Evolutionary conservation across 1,140 invertebrate genomes (phyloP), one percentile per base, ranked within the genome.

Genomic region (Eumaeus atala): DNA sequence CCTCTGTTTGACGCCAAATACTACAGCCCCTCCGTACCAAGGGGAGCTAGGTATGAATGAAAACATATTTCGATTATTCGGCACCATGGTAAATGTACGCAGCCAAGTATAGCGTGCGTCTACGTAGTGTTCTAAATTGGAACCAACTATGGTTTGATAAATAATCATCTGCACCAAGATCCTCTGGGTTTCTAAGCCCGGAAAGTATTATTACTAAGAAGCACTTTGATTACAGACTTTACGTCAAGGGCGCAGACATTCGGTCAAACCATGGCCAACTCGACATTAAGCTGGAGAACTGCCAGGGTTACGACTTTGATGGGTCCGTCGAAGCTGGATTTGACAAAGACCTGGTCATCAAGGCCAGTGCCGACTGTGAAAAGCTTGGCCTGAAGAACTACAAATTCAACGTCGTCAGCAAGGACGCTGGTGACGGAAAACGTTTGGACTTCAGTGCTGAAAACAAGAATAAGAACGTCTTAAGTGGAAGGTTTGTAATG

Each of bases 311-410:
- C 54, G 73, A 86, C 54, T 64, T 91, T 0, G 87, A 89, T 49
- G 67, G 85, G 1, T 87, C 87, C 36, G 60, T 84, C 3, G 91
- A 93, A 52, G 86, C 87, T 0, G 90, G 90, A 16, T 71, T 92
- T 0, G 90, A 83, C 40, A 77, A 92, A n/a, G 92, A 95, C 42
- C 89, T 93, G 56, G 91, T 93, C 48, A 75, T 95, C 12, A 90
- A 90, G 56, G 64, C 89, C 1, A 86, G 90, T 49, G 88, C 91
- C n/a, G 91, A 94, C 69, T 92, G 91, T 6, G 90, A 91, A 9
- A 90, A 89, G 57, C 69, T 94, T 1, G 90, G 92, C 11, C 64
- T 91, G 1, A 90, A 94, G 44, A 92, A 93, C 58, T 90, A 92
- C 60, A 83, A 90, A 11, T 77, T 92, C 0, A 90, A 93, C 42